These are phyloP conservation scores for Iphiclides podalirius DNA, from an alignment of 2,888 invertebrate species.

Conservation along the genomic window DNA sequence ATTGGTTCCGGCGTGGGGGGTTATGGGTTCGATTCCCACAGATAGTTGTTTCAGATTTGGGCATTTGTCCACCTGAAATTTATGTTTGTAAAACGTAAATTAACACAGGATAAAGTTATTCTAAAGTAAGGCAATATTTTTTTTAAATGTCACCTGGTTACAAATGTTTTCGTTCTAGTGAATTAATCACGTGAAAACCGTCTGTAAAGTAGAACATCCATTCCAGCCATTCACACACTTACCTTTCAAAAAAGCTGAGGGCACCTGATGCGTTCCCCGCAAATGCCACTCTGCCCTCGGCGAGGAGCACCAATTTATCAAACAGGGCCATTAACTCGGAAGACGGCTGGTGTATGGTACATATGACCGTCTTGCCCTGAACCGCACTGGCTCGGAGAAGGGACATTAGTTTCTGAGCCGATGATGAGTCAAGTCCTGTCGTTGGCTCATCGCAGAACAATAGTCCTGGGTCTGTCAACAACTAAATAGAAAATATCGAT, in stretches of 20 bases:
- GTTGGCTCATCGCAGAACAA: constrained; percentile 98
- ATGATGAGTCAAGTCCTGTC: constrained; percentile 94
- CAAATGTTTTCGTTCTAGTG: too few relatives aligned
- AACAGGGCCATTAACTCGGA: constrained; percentile 92
- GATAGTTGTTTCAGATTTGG: too few relatives aligned
- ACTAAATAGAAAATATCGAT: constrained; percentile 58
- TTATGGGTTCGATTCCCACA: too few relatives aligned
- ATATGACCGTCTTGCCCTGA: constrained; percentile 91
- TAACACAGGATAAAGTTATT: too few relatives aligned
- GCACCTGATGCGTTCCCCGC: constrained; percentile 83
- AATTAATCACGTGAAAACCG: too few relatives aligned
- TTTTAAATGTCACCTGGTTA: too few relatives aligned
- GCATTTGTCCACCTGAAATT: too few relatives aligned
- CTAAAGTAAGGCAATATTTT: too few relatives aligned
- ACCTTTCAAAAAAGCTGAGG: constrained; percentile 81
- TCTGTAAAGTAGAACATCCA: too few relatives aligned
- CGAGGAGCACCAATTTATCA: constrained; percentile 87
- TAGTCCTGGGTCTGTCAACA: constrained; percentile 93
- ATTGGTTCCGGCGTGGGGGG: too few relatives aligned
- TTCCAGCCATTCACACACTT: too few relatives aligned
- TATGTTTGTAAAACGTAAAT: too few relatives aligned
- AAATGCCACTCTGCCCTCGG: constrained; percentile 93
- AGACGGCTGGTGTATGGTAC: constrained; percentile 97
- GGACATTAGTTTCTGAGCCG: constrained; percentile 90
- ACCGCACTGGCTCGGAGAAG: constrained; percentile 85